Evolutionary conservation across 30 jellyfish, hydroid and myxozoan genomes (phyloP), one percentile per base, ranked within the genome.

Genomic region (Hydractinia symbiolongicarpus): DNA sequence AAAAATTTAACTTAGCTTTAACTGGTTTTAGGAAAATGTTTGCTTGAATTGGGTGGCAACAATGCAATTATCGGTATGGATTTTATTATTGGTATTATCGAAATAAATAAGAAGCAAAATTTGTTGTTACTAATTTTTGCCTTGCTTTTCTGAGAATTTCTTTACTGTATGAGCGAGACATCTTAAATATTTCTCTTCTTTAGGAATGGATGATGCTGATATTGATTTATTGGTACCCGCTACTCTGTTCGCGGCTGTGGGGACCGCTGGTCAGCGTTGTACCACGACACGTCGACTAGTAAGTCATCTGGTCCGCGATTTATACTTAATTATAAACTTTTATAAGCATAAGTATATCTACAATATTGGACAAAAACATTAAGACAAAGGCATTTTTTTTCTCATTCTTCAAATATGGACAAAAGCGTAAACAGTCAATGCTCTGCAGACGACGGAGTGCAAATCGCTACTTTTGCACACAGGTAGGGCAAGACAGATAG

Each of bases 201-300:
- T 73, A 89, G 97, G 84, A 5, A 80, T 89, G 95, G 97, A 89
- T 15, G 97, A 89, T 81, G 97, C 97, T 7, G 88, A 89, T 55
- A 14, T 89, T 80, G 93, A 89, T 82, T 84, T 89, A 15, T 75
- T 89, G 10, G 88, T 89, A 9, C 97, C 97, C n/a, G 91, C 97
- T 16, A 84, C 86, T 50, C 76, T 89, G 21, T 89, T 89, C 66
- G 97, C 97, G 30, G 95, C 97, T 13, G 97, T 89, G 61, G 97
- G 97, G 14, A 89, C 97, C 15, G 97, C 97, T 85, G 97, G 97
- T 20, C 97, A 89, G 70, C 77, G 97, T 55, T 89, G 97, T 58
- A 89, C 97, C 52, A 89, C 97, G 21, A 81, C 93, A 4, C 76
- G 97, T 9, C 81, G 97, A 67, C 92, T 89, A 68, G 97, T 89